phyloP scores from a whole-genome alignment of 2,888 invertebrate species.

The Eristalis tenax region DNA sequence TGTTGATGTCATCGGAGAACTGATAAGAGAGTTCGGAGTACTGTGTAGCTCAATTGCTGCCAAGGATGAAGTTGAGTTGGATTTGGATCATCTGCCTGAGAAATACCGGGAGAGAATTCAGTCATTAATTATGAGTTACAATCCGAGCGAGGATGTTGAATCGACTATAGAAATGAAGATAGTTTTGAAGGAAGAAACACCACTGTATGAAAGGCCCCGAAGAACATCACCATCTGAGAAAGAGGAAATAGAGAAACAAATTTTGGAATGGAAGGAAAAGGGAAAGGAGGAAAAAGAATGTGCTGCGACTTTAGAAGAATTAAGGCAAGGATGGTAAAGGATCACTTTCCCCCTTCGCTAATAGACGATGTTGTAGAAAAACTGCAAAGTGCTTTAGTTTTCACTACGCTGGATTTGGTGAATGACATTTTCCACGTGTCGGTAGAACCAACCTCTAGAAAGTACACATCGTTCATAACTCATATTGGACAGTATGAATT shows the following conservation, averaged over 20 bases:
- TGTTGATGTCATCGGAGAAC: slow-evolving; percentile 1
- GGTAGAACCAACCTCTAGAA: neutral
- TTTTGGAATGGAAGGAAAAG: slow-evolving; percentile 13
- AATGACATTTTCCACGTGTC: neutral
- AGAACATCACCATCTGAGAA: slow-evolving; percentile 15
- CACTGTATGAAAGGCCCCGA: slow-evolving; percentile 12
- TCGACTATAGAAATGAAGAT: slow-evolving; percentile 32
- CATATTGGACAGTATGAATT: slow-evolving; percentile 3
- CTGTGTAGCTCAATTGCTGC: too few relatives aligned
- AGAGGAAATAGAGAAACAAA: slow-evolving; percentile 16
- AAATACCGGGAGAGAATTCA: neutral
- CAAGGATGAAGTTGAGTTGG: neutral
- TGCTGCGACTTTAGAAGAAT: neutral
- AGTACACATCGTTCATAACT: slow-evolving; percentile 13
- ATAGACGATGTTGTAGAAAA: neutral
- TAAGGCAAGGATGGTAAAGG: neutral
- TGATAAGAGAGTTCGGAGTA: slow-evolving; percentile 12
- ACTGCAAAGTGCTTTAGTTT: neutral
- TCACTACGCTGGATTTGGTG: neutral
- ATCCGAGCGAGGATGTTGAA: too few relatives aligned
- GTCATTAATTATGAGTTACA: slow-evolving; percentile 7
- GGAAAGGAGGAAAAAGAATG: neutral
- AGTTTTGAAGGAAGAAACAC: slow-evolving; percentile 27
- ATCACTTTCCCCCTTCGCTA: neutral
- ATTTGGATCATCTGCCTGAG: neutral